Percentiles rank a stretch among this genome's conserved stretches.
Conservation (phyloP, 2,113 vertebrate species). For the Saccopteryx bilineata region DNA sequence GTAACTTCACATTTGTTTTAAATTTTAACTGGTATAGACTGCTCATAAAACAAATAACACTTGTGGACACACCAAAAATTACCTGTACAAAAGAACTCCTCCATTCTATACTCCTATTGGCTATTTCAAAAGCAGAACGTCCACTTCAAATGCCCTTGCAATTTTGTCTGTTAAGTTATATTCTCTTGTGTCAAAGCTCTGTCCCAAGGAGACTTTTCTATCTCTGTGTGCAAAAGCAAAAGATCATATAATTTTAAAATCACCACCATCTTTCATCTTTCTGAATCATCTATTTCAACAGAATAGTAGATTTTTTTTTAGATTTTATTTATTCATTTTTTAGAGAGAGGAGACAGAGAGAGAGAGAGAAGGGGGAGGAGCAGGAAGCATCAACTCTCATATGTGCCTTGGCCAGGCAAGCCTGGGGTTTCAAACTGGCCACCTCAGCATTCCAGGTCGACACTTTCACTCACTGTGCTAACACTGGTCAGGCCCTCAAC, state of each 20-base stretch:
- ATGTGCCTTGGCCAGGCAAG: too few species aligned
- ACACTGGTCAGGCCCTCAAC: not conserved
- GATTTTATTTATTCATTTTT: too few species aligned
- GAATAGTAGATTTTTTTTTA: not conserved
- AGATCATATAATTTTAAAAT: constrained; percentile 39
- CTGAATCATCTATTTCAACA: constrained; percentile 43
- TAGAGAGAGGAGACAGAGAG: too few species aligned
- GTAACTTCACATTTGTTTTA: constrained; percentile 23
- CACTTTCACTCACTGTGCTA: too few species aligned
- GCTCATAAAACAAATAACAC: constrained; percentile 9
- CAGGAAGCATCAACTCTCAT: too few species aligned
- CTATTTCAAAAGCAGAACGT: not conserved
- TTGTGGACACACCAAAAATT: not conserved
- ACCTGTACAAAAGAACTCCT: not conserved
- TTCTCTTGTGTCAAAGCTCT: constrained; percentile 27
- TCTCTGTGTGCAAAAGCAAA: constrained; percentile 32
- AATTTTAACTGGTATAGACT: not conserved
- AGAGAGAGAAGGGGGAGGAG: too few species aligned
- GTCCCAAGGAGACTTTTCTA: constrained; percentile 19
- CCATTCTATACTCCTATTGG: not conserved
- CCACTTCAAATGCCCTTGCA: constrained; percentile 1
- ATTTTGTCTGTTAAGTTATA: constrained; percentile 43
- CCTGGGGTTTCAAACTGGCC: too few species aligned
- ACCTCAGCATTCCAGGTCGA: too few species aligned
- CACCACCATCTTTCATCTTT: constrained; percentile 15